Conservation (phyloP, 2,797 vertebrate genomes). For the Gallirallus australis region DNA sequence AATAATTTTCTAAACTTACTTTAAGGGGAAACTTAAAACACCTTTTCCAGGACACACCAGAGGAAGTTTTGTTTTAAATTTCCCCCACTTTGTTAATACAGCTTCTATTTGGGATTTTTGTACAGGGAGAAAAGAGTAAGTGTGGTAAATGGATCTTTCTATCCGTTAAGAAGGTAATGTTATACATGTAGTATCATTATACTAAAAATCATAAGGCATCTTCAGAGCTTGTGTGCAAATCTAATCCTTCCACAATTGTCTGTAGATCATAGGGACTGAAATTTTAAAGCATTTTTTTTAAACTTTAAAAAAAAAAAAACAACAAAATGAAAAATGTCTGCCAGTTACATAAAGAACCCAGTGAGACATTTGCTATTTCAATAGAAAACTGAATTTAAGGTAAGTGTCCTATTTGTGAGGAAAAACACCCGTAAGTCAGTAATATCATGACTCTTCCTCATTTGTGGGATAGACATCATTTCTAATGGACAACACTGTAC, state of each 20-base stretch:
- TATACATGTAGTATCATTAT: neutral
- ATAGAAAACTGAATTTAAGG: neutral
- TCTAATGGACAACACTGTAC: neutral
- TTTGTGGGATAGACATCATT: neutral
- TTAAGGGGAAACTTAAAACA: neutral
- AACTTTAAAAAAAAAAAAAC: neutral
- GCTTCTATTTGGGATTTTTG: neutral
- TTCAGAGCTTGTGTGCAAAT: neutral
- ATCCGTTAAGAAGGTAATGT: neutral
- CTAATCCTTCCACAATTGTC: neutral
- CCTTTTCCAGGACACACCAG: neutral
- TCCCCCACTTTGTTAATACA: neutral
- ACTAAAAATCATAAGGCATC: accelerated
- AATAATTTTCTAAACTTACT: neutral
- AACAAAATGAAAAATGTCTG: neutral
- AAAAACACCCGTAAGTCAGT: neutral
- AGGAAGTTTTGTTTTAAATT: neutral
- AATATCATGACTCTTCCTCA: neutral
- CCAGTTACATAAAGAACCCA: neutral
- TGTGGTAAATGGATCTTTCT: neutral
- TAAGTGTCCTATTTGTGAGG: neutral
- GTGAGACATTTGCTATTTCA: neutral
- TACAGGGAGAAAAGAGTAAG: neutral
- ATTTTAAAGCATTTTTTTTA: neutral
- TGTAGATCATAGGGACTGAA: neutral